Percentiles rank a stretch among this genome's conserved stretches.
phyloP scores from a whole-genome alignment of 2,888 invertebrate genomes.

The Acronicta leporina region DNA sequence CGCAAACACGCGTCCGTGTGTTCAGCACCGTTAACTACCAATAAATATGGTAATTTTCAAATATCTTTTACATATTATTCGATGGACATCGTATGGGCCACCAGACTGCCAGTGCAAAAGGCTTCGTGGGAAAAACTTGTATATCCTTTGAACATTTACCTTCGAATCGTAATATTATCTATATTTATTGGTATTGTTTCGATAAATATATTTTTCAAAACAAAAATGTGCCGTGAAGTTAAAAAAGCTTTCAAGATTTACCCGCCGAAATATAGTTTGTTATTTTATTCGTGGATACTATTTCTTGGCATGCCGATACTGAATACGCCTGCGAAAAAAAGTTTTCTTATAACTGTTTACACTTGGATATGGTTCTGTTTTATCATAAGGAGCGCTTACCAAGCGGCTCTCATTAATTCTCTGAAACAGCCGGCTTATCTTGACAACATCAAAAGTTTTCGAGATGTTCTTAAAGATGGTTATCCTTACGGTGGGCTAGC shows the following conservation, averaged over 20 bases:
- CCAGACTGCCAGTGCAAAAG: constrained; percentile 61
- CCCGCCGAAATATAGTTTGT: constrained; percentile 62
- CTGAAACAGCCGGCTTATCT: constrained; percentile 64
- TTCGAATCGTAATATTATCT: constrained; percentile 62
- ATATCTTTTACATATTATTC: constrained; percentile 72
- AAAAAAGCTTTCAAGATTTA: constrained; percentile 56
- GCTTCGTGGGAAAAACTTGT: constrained; percentile 73
- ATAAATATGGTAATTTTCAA: constrained; percentile 72
- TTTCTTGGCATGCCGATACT: constrained; percentile 71
- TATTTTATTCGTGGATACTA: constrained; percentile 72
- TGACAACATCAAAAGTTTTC: constrained; percentile 57
- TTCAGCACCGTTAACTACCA: constrained; percentile 64
- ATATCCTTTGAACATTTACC: constrained; percentile 63
- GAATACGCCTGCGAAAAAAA: constrained; percentile 60
- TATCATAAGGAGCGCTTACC: constrained; percentile 72
- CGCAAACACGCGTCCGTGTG: constrained; percentile 67
- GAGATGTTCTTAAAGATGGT: constrained; percentile 54
- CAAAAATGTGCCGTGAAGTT: constrained; percentile 56
- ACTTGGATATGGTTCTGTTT: constrained; percentile 74
- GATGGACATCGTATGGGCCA: constrained; percentile 74
- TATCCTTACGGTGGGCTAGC: constrained; percentile 67
- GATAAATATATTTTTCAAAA: constrained; percentile 60
- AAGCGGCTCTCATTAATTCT: constrained; percentile 68
- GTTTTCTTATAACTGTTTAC: constrained; percentile 61
- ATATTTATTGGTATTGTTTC: constrained; percentile 66